A percentile compares a stretch with the other conserved stretches of the same genome.
These are phyloP conservation scores for Nycticorax nycticorax DNA, from an alignment of 2,113 vertebrate species.

Conservation along the genomic window DNA sequence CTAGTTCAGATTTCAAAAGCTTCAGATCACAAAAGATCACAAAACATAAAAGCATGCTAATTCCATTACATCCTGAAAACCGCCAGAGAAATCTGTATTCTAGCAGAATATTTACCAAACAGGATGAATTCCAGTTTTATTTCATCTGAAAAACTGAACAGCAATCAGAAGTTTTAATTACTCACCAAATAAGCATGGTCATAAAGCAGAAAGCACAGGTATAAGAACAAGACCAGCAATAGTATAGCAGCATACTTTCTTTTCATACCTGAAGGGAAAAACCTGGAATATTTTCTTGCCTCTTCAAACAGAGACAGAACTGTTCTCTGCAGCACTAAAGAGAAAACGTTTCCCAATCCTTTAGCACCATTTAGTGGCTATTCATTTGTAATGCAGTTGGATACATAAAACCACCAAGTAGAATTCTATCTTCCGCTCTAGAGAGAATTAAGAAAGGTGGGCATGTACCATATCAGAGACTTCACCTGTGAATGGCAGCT, in stretches of 20 bases:
- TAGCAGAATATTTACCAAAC: not conserved
- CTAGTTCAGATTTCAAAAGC: not conserved
- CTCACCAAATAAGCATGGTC: not conserved
- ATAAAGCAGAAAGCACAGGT: not conserved
- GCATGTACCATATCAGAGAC: not conserved
- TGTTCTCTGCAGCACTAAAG: not conserved
- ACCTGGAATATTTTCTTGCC: not conserved
- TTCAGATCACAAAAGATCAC: not conserved
- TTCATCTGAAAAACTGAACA: not conserved
- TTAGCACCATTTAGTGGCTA: slow-evolving; percentile 62
- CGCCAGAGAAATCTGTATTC: not conserved
- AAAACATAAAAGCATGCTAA: not conserved
- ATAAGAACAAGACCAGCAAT: not conserved
- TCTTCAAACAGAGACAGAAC: not conserved
- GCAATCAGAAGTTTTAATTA: not conserved
- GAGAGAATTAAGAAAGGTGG: not conserved
- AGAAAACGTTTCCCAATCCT: not conserved
- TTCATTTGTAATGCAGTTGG: slow-evolving; percentile 3
- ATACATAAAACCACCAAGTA: not conserved
- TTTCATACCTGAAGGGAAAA: not conserved
- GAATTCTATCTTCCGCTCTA: not conserved
- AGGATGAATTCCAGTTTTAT: not conserved
- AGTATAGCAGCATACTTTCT: not conserved
- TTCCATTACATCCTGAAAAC: not conserved
- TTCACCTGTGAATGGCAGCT: not conserved